Conservation (phyloP, 2,888 invertebrate species). For the Bruchidius siliquastri region DNA sequence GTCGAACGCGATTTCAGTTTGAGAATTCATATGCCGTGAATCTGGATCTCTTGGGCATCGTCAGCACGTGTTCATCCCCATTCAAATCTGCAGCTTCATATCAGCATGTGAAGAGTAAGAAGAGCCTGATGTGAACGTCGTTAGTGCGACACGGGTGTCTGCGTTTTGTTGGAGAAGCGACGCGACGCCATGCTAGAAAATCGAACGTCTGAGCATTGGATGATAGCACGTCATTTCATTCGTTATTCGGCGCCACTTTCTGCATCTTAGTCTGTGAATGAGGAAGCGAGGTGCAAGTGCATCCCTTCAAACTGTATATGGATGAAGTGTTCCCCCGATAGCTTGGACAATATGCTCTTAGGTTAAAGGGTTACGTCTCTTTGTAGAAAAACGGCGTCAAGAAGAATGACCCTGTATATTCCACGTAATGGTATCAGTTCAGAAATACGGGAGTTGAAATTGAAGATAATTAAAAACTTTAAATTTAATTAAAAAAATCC, state of each 20-base stretch:
- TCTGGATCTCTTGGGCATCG: neutral
- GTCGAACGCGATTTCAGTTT: neutral
- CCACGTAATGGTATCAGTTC: too few relatives aligned
- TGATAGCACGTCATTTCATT: neutral
- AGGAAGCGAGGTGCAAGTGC: too few relatives aligned
- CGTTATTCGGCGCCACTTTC: neutral
- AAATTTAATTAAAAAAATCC: too few relatives aligned
- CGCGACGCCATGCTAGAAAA: neutral
- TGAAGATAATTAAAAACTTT: too few relatives aligned
- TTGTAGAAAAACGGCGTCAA: too few relatives aligned
- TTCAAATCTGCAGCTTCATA: neutral
- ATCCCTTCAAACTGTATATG: too few relatives aligned
- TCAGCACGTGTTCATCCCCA: neutral
- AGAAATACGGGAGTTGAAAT: too few relatives aligned
- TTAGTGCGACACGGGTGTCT: neutral
- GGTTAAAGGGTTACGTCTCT: too few relatives aligned
- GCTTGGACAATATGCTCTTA: too few relatives aligned
- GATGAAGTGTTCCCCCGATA: too few relatives aligned
- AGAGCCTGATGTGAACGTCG: neutral
- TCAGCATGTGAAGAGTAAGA: neutral
- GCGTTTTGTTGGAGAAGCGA: neutral
- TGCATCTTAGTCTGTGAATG: too few relatives aligned
- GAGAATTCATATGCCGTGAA: neutral
- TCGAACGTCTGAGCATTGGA: neutral
- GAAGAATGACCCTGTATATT: too few relatives aligned